Evolutionary conservation across 2,888 invertebrate genomes (phyloP).

Genomic region (Synanthedon formicaeformis): DNA sequence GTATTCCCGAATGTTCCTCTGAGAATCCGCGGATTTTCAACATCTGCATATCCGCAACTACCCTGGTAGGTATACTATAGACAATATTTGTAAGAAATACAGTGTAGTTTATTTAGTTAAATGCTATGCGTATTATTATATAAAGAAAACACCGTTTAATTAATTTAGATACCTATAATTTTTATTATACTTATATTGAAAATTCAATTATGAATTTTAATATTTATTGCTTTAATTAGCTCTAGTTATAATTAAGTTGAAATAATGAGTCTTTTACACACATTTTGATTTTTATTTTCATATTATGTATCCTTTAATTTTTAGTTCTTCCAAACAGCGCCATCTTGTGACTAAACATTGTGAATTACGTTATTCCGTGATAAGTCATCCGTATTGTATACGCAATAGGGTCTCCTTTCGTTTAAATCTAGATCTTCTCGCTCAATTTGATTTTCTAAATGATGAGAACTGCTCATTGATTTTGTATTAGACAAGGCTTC

Average conservation of each 20-base stretch:
- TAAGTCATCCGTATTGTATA: no score
- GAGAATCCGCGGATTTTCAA: no score
- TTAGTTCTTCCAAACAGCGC: conserved; percentile 6
- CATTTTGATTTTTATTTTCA: background rate
- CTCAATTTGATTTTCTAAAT: conserved; percentile 12
- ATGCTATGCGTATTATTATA: no score
- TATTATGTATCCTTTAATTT: background rate
- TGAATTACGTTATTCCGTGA: background rate
- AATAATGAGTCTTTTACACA: background rate
- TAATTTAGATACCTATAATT: background rate
- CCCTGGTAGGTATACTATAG: no score
- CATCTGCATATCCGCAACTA: no score
- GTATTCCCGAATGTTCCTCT: no score
- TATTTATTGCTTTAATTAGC: background rate
- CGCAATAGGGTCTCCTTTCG: conserved; percentile 18
- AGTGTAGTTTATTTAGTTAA: no score
- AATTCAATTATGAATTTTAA: background rate
- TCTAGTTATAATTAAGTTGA: background rate
- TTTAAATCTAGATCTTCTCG: conserved; percentile 30
- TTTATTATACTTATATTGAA: background rate
- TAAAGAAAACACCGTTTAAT: no score
- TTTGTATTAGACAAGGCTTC: conserved; percentile 43
- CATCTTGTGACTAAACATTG: conserved; percentile 15
- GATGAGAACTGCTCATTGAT: conserved; percentile 31
- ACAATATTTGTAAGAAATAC: no score